Percentiles rank a stretch among this genome's conserved stretches.
These are phyloP conservation scores for Harpegnathos saltator DNA, from an alignment of 1,140 invertebrate genomes.

Conservation along the genomic window DNA sequence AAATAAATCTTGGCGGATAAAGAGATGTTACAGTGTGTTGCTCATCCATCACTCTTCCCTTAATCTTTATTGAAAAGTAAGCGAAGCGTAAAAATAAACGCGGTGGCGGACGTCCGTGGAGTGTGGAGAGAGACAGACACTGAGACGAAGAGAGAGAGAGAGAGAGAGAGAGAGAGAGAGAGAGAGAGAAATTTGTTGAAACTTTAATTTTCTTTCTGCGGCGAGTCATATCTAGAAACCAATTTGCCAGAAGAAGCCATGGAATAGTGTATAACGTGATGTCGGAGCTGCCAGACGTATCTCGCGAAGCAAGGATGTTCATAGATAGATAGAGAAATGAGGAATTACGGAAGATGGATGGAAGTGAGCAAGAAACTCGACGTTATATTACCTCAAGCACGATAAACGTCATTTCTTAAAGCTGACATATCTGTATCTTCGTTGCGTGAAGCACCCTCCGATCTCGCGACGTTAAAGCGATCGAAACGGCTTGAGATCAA, in stretches of 20 bases:
- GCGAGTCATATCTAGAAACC: conserved; percentile 30
- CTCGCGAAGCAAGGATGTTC: conserved; percentile 51
- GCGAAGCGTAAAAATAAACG: not conserved
- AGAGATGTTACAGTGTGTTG: not conserved
- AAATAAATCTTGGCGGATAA: not conserved
- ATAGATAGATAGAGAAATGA: conserved; percentile 61
- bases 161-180: too few species aligned
- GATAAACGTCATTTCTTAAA: conserved; percentile 61
- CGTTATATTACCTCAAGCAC: conserved; percentile 61
- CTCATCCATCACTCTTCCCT: not conserved
- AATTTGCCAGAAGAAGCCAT: conserved; percentile 51
- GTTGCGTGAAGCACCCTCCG: not conserved
- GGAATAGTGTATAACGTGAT: conserved; percentile 53
- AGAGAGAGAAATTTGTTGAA: not conserved
- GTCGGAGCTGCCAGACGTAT: conserved; percentile 49
- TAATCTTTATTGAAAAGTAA: conserved; percentile 4
- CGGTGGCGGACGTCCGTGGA: not conserved
- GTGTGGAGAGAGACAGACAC: too few species aligned
- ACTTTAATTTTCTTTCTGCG: conserved; percentile 8
- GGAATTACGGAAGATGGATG: conserved; percentile 61
- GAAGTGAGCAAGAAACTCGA: conserved; percentile 61
- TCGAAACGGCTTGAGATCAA: not conserved
- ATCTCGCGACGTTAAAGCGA: conserved; percentile 38
- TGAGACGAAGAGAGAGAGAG: too few species aligned
- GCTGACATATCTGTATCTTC: conserved; percentile 51